phyloP scores from a whole-genome alignment of 2,888 invertebrate species.

The Leistus spinibarbis region DNA sequence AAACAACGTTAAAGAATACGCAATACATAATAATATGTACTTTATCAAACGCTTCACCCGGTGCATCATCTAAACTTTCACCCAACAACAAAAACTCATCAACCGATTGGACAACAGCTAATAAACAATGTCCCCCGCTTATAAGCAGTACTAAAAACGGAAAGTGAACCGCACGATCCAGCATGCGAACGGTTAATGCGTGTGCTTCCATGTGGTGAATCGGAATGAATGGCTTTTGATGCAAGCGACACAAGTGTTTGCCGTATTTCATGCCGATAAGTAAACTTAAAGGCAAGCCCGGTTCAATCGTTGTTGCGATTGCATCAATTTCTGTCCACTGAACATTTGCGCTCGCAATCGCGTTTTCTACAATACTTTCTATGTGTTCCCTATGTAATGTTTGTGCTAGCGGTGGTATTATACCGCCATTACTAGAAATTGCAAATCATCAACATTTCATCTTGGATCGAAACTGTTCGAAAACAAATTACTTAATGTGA shows the following conservation, averaged over 20 bases:
- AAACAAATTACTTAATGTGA: slow-evolving; percentile 76
- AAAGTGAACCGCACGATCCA: slow-evolving; percentile 70
- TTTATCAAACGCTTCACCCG: slow-evolving; percentile 94
- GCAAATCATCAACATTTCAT: slow-evolving; percentile 31
- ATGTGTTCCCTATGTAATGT: slow-evolving; percentile 83
- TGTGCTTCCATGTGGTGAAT: slow-evolving; percentile 99
- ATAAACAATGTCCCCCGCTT: slow-evolving; percentile 91
- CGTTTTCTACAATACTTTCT: slow-evolving; percentile 70
- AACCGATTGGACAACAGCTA: slow-evolving; percentile 75
- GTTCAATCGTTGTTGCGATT: slow-evolving; percentile 89
- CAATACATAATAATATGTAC: slow-evolving; percentile 55
- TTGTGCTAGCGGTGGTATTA: slow-evolving; percentile 85
- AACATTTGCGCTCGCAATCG: slow-evolving; percentile 67
- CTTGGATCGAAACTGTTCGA: slow-evolving; percentile 1
- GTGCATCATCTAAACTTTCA: slow-evolving; percentile 80
- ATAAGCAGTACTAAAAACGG: slow-evolving; percentile 89
- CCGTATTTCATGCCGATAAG: slow-evolving; percentile 83
- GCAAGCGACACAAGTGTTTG: slow-evolving; percentile 70
- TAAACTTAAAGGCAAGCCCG: slow-evolving; percentile 82
- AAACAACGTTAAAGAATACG: background rate
- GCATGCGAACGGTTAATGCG: slow-evolving; percentile 86
- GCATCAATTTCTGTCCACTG: slow-evolving; percentile 75
- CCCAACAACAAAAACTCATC: slow-evolving; percentile 83
- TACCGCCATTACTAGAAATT: slow-evolving; percentile 76
- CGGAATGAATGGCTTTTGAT: slow-evolving; percentile 85